Evolutionary conservation across 2,113 vertebrate genomes (phyloP), one percentile per base, ranked within the genome.

Genomic region (Anarrhichthys ocellatus): DNA sequence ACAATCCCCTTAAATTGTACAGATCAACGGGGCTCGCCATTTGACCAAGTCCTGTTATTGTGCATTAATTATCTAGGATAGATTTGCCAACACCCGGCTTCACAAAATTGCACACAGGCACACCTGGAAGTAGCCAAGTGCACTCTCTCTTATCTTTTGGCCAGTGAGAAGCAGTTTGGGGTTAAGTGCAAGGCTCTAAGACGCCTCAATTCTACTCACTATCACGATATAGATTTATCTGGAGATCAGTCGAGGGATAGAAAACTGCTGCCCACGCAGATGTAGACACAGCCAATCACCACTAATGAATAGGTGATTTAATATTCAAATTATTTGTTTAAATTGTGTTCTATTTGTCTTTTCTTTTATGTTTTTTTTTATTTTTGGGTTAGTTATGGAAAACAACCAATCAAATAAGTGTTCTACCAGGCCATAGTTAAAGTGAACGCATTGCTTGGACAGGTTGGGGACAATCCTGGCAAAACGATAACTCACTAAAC

Each of bases 401-500:
- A 44, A 32, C 13, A 52, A 24, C 22, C 38, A 46, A 66, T 68
- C 40, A 61, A 34, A 61, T 34, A 50, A 20, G 24, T 42, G 65
- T 62, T 61, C 22, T 2, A 56, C n/a, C 62, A 18, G 38, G 46
- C 18, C 32, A n/a, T 2, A 34, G 44, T 48, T 62, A 24, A 48
- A 62, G 63, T 77, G 36, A 77, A 74, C 22, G 13, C n/a, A 14
- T 24, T 20, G 1, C 5, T 69, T 52, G 48, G 84, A 62, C 40
- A 34, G 63, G 65, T 61, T 38, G 48, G 48, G 65, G 56, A 11
- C 11, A 68, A 73, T 48, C 18, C 54, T 78, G 80, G 83, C 36
- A 50, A 82, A 84, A 88, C 68, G 79, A 81, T 81, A 76, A 86
- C 54, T 80, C 73, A 72, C 8, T 78, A 73, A 81, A 56, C 66